These are phyloP conservation scores for Heliconius cydno DNA, from an alignment of 2,888 invertebrate genomes.

Conservation along the genomic window DNA sequence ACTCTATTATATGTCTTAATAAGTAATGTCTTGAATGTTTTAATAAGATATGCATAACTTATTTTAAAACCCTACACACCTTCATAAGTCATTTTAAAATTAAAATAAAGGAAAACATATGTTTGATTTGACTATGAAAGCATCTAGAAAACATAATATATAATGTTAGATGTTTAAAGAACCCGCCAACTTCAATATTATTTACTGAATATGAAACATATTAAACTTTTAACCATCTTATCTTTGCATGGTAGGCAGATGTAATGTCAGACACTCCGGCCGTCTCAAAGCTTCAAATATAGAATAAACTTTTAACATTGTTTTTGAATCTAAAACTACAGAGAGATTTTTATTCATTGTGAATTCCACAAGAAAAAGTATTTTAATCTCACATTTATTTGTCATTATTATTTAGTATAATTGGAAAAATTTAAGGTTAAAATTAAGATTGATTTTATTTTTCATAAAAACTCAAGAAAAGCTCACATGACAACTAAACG, in stretches of 20 bases:
- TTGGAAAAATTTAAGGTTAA: not conserved
- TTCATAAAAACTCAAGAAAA: not conserved
- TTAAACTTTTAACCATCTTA: not conserved
- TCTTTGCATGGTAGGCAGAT: too few species aligned
- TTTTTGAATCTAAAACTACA: too few species aligned
- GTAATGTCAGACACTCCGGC: too few species aligned
- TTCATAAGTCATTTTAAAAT: not conserved
- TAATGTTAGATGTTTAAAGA: not conserved
- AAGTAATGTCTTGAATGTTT: not conserved
- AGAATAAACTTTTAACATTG: not conserved
- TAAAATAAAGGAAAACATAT: not conserved
- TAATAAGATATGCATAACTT: not conserved
- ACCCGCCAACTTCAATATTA: conserved; percentile 2
- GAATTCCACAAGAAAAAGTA: not conserved
- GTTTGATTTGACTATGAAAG: not conserved
- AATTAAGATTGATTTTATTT: not conserved
- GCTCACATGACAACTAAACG: too few species aligned
- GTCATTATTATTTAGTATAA: too few species aligned
- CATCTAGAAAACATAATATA: conserved; percentile 4
- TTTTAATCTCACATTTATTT: too few species aligned
- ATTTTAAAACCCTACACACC: conserved; percentile 15
- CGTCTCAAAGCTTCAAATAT: not conserved
- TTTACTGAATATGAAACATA: not conserved
- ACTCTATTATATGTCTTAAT: conserved; percentile 27
- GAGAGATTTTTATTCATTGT: not conserved